A percentile compares a stretch with the other conserved stretches of the same genome.
These are phyloP conservation scores for Tapirus indicus DNA, from an alignment of 2,797 vertebrate genomes.

Conservation along the genomic window DNA sequence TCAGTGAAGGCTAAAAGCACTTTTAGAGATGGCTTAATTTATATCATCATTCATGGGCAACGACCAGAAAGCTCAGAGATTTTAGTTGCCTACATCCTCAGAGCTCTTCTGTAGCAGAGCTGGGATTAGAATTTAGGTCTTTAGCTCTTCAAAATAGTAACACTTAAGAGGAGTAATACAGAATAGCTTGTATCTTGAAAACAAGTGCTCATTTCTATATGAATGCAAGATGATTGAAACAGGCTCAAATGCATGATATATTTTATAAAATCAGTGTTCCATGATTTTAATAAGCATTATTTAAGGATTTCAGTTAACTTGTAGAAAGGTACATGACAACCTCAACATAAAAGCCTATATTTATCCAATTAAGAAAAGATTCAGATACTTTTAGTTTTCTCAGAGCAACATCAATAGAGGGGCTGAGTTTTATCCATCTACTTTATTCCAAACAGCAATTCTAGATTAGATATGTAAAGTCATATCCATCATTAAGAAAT, in stretches of 20 bases:
- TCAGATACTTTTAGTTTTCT: background rate
- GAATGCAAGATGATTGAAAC: background rate
- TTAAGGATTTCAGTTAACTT: background rate
- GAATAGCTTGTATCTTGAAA: background rate
- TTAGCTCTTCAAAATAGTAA: slow-evolving; percentile 15
- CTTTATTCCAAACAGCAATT: background rate
- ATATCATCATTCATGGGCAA: background rate
- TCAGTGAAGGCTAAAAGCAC: background rate
- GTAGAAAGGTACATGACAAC: background rate
- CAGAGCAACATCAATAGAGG: background rate
- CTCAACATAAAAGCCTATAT: background rate
- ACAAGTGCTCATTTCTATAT: slow-evolving; percentile 19
- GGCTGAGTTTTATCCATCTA: background rate
- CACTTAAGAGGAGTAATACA: background rate
- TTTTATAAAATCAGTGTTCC: slow-evolving; percentile 36
- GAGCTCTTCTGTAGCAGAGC: background rate
- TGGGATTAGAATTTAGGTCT: slow-evolving; percentile 5
- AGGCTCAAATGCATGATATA: background rate
- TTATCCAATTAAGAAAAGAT: background rate
- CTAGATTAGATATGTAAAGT: background rate
- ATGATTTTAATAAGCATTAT: slow-evolving; percentile 11
- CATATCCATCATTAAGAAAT: background rate
- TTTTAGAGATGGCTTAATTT: background rate
- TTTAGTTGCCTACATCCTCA: slow-evolving; percentile 13
- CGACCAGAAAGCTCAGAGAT: background rate